A percentile compares a stretch with the other conserved stretches of the same genome.
phyloP scores from a whole-genome alignment of 1,140 invertebrate species.

The Neuroterus valhalla region DNA sequence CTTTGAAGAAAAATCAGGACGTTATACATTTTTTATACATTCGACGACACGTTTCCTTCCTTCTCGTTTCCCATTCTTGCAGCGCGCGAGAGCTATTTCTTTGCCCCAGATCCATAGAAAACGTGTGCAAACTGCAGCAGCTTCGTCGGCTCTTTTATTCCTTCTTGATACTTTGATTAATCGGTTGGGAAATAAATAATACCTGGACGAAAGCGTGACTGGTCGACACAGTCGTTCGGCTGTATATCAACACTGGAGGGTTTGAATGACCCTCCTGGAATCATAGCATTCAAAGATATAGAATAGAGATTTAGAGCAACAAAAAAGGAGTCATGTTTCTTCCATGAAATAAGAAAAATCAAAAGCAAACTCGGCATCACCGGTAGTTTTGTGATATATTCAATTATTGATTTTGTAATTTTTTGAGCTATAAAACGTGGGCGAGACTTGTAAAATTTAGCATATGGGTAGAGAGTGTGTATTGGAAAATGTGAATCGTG shows the following conservation, averaged over 20 bases:
- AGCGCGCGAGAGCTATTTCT: conserved; percentile 5
- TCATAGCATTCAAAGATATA: background rate
- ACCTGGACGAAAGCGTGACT: conserved; percentile 24
- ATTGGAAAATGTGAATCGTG: conserved; percentile 49
- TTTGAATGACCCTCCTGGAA: conserved; percentile 24
- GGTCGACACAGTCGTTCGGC: conserved; percentile 15
- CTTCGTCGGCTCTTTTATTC: background rate
- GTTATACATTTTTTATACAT: conserved; percentile 4
- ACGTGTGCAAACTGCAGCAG: conserved; percentile 14
- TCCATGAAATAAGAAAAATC: no score
- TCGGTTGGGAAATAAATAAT: conserved; percentile 17
- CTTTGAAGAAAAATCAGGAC: conserved; percentile 8
- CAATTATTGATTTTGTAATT: no score
- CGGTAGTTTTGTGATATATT: no score
- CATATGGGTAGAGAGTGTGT: conserved; percentile 38
- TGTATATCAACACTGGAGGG: conserved; percentile 17
- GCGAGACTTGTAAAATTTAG: no score
- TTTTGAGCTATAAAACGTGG: no score
- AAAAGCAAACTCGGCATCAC: no score
- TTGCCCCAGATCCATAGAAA: conserved; percentile 23
- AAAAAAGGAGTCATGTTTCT: conserved; percentile 2
- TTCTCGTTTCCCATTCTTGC: background rate
- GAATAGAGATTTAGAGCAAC: background rate
- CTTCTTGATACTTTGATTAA: conserved; percentile 7
- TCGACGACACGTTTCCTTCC: conserved; percentile 14